Evolutionary conservation across 2,113 vertebrate genomes (phyloP).

Genomic region (Larimichthys polyactis): DNA sequence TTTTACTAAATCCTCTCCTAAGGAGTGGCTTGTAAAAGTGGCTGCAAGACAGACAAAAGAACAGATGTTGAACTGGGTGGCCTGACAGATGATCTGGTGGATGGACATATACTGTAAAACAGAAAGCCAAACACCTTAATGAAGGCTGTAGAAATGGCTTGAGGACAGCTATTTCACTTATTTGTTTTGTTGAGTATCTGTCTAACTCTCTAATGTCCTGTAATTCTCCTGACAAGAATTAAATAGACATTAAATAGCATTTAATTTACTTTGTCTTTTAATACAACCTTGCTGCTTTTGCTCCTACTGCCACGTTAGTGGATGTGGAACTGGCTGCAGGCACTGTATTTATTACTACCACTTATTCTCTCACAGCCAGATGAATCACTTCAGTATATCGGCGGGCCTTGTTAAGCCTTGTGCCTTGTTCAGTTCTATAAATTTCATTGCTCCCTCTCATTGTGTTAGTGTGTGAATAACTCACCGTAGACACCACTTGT

Average conservation of each 20-base stretch:
- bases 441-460: slow-evolving; percentile 52
- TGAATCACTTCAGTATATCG: slow-evolving; percentile 58
- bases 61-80: slow-evolving; percentile 13
- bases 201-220: neutral
- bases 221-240: neutral
- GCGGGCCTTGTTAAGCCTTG: slow-evolving; percentile 40
- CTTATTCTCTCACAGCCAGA: slow-evolving; percentile 48
- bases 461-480: slow-evolving; percentile 57
- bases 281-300: slow-evolving; percentile 17
- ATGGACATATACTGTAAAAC: slow-evolving; percentile 3
- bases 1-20: slow-evolving; percentile 85
- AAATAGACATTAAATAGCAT: slow-evolving; percentile 23
- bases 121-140: neutral
- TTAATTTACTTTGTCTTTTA: slow-evolving; percentile 44
- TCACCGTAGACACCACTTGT: slow-evolving; percentile 95
- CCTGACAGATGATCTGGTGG: neutral
- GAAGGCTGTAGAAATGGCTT: neutral
- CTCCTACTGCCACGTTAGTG: slow-evolving; percentile 21
- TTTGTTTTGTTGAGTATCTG: neutral
- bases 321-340: slow-evolving; percentile 25
- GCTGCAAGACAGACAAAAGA: slow-evolving; percentile 70
- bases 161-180: neutral
- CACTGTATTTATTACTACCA: slow-evolving; percentile 43
- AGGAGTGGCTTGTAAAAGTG: slow-evolving; percentile 95
- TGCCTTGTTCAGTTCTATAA: slow-evolving; percentile 41